phyloP scores from a whole-genome alignment of 1,140 invertebrate species.

The Hylaeus volcanicus region DNA sequence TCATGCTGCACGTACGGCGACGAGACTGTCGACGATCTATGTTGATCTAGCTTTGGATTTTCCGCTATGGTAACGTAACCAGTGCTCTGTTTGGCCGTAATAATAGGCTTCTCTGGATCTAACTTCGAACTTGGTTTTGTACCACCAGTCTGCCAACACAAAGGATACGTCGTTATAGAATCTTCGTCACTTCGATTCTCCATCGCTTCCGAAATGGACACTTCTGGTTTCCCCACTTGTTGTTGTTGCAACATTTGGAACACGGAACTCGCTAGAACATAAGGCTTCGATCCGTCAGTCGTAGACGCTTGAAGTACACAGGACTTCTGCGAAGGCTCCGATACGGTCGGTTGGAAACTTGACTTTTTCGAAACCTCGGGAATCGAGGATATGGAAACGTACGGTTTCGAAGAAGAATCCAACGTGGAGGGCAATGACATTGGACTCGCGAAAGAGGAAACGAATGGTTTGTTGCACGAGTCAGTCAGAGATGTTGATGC shows the following conservation, averaged over 20 bases:
- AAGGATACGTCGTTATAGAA: constrained; percentile 26
- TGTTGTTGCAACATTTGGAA: constrained; percentile 68
- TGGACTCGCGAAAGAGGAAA: constrained; percentile 54
- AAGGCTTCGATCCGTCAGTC: constrained; percentile 53
- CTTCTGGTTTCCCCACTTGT: constrained; percentile 36
- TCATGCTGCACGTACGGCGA: constrained; percentile 59
- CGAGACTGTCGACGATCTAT: constrained; percentile 25
- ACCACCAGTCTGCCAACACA: constrained; percentile 49
- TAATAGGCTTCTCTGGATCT: constrained; percentile 22
- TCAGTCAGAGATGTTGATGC: constrained; percentile 49
- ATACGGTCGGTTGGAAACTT: neutral
- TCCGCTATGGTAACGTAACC: constrained; percentile 67
- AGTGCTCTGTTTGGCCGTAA: constrained; percentile 30
- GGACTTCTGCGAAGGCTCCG: constrained; percentile 19
- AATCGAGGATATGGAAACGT: constrained; percentile 69
- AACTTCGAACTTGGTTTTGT: constrained; percentile 16
- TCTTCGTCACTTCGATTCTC: constrained; percentile 53
- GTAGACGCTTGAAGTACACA: neutral
- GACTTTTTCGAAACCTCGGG: constrained; percentile 56
- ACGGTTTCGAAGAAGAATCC: constrained; percentile 62
- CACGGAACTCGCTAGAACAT: constrained; percentile 61
- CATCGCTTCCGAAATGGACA: constrained; percentile 32
- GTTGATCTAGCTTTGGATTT: constrained; percentile 47
- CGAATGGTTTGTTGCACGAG: constrained; percentile 57
- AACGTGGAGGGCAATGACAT: constrained; percentile 17